Conservation (phyloP, 2,113 vertebrate species). For the Mesitornis unicolor region DNA sequence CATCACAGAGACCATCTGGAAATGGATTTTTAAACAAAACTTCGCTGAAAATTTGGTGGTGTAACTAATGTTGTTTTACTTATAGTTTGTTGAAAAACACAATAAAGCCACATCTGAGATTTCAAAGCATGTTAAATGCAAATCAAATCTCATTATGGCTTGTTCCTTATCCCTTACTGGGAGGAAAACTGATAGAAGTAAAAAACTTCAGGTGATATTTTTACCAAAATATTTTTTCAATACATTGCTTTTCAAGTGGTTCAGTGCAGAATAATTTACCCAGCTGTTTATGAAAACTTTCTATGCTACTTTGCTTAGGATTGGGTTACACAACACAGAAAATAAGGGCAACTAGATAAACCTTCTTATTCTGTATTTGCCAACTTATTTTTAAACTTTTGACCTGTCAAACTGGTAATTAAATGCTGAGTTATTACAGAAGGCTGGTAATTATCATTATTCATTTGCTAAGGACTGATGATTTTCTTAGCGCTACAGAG, state of each 20-base stretch:
- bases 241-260: fast-evolving
- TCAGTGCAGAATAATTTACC: not conserved
- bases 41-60: not conserved
- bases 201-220: not conserved
- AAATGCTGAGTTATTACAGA: slow-evolving; percentile 4
- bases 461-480: not conserved
- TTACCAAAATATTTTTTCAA: not conserved
- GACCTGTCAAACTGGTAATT: not conserved
- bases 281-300: not conserved
- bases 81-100: not conserved
- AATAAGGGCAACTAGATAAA: not conserved
- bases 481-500: not conserved
- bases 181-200: not conserved
- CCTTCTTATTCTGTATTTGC: not conserved
- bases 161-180: not conserved
- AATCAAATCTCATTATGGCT: not conserved
- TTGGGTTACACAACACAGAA: not conserved
- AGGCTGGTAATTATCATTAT: not conserved
- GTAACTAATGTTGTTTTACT: not conserved
- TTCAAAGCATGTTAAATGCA: not conserved
- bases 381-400: not conserved
- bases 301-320: not conserved
- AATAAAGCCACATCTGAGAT: not conserved
- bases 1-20: not conserved
- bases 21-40: slow-evolving; percentile 12